A percentile compares a stretch with the other conserved stretches of the same genome.
Conservation (phyloP, 2,113 vertebrate genomes). For the Callospermophilus lateralis region DNA sequence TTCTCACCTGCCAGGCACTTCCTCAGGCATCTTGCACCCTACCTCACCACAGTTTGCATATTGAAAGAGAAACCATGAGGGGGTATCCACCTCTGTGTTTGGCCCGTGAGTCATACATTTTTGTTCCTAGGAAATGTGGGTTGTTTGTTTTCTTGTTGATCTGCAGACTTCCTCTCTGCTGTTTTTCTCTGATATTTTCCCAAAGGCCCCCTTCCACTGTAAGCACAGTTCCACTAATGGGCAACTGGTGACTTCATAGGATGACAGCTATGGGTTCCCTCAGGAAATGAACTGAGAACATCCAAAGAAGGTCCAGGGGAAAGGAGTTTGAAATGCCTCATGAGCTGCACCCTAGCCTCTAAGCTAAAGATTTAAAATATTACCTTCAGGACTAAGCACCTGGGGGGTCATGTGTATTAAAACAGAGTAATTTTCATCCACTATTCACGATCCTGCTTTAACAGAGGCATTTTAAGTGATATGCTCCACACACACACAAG, state of each 20-base stretch:
- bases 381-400: not conserved
- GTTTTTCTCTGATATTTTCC: not conserved
- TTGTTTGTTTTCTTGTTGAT: slow-evolving; percentile 46
- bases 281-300: not conserved
- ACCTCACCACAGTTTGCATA: not conserved
- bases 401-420: fast-evolving
- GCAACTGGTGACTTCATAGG: not conserved
- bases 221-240: not conserved
- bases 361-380: not conserved
- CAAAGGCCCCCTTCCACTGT: not conserved
- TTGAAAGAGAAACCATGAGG: not conserved
- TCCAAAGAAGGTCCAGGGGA: not conserved
- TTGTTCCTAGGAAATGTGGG: not conserved
- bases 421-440: not conserved
- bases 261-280: not conserved
- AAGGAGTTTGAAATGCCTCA: not conserved
- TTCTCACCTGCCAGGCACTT: not conserved
- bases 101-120: not conserved
- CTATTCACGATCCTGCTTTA: not conserved
- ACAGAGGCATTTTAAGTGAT: fast-evolving
- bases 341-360: not conserved
- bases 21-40: not conserved
- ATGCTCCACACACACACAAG: not conserved
- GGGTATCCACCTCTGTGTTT: slow-evolving; percentile 21
- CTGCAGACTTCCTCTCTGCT: not conserved